phyloP scores from a whole-genome alignment of 2,888 invertebrate genomes.

The Leptopterna dolabrata region DNA sequence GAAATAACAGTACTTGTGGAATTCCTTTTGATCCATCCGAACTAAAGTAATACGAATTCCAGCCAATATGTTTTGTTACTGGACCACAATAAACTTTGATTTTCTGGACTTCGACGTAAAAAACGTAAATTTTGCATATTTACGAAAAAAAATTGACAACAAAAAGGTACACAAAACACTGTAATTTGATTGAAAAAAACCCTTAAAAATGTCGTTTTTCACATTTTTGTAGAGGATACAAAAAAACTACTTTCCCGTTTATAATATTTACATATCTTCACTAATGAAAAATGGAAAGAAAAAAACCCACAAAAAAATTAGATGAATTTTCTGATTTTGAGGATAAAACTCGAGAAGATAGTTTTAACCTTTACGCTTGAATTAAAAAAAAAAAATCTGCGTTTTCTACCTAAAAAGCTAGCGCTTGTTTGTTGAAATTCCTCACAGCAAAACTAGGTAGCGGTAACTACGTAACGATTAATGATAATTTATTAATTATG shows the following conservation, averaged over 20 bases:
- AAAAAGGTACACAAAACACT: not conserved
- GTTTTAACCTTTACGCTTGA: conserved; percentile 26
- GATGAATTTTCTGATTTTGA: not conserved
- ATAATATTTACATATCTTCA: not conserved
- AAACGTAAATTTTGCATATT: not conserved
- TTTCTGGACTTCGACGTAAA: not conserved
- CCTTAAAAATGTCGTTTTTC: not conserved
- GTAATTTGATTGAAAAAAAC: not conserved
- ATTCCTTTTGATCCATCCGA: not conserved
- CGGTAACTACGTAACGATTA: not conserved
- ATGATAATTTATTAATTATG: not conserved
- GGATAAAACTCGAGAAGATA: not conserved
- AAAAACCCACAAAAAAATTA: conserved; percentile 16
- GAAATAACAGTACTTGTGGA: not conserved
- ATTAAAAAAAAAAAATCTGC: not conserved
- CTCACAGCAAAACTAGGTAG: conserved; percentile 21
- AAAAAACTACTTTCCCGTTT: not conserved
- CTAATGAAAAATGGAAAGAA: not conserved
- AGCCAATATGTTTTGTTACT: not conserved
- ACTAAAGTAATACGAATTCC: not conserved
- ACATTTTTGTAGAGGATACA: not conserved
- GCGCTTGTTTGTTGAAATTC: conserved; percentile 10
- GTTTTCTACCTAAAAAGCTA: not conserved
- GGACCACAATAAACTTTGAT: not conserved
- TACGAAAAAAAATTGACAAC: not conserved